A percentile compares a stretch with the other conserved stretches of the same genome.
These are phyloP conservation scores for Lytechinus pictus DNA, from an alignment of 35 echinoderm and acorn worm species.

Conservation along the genomic window DNA sequence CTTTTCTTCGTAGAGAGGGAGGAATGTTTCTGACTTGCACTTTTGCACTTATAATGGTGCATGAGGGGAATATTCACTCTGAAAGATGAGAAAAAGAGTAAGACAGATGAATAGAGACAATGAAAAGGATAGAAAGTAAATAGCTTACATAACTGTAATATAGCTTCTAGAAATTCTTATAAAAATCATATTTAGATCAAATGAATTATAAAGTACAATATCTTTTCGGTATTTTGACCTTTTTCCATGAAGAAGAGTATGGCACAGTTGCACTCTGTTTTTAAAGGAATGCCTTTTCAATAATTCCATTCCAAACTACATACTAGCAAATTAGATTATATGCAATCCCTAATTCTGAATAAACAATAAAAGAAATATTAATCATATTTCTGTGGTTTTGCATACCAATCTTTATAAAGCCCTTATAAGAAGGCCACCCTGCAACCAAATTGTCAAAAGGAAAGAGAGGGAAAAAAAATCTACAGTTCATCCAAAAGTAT, in stretches of 20 bases:
- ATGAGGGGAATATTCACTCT: too few relatives aligned
- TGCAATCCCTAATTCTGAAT: background rate
- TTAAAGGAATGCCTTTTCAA: background rate
- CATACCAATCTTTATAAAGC: background rate
- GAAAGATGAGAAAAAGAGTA: too few relatives aligned
- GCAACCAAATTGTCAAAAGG: background rate
- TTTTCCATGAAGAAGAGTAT: background rate
- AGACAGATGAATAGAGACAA: background rate
- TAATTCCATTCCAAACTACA: background rate
- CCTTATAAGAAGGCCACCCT: background rate
- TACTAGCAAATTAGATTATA: background rate
- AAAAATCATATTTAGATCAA: background rate
- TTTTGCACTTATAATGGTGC: too few relatives aligned
- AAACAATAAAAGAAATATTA: background rate
- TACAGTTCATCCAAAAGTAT: background rate
- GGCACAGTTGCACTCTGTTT: background rate
- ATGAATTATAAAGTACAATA: background rate
- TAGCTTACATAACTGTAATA: background rate
- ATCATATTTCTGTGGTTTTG: background rate
- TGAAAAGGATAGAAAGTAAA: background rate
- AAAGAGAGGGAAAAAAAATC: background rate
- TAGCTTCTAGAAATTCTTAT: background rate
- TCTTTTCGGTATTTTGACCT: background rate
- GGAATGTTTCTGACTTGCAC: too few relatives aligned
- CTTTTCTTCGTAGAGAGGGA: too few relatives aligned